phyloP scores from a whole-genome alignment of 2,113 vertebrate genomes.

The Neotoma lepida region DNA sequence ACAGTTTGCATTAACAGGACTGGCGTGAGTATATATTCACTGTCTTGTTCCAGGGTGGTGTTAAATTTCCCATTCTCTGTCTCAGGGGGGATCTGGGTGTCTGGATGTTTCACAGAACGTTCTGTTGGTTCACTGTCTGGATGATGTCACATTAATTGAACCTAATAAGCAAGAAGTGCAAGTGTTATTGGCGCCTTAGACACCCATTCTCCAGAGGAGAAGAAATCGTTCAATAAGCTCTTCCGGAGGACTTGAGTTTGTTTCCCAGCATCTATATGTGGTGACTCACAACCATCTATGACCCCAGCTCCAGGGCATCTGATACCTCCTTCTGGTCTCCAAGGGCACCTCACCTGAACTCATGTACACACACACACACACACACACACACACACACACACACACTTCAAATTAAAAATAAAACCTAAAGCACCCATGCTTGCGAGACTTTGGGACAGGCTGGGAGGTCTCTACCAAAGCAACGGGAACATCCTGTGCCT shows the following conservation, averaged over 20 bases:
- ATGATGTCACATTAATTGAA: neutral
- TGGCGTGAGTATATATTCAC: too few relatives aligned
- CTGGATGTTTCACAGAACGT: neutral
- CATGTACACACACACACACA: neutral
- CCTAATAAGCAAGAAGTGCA: neutral
- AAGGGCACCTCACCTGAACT: neutral
- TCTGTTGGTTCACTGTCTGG: fast-evolving
- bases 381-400: neutral
- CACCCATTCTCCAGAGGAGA: neutral
- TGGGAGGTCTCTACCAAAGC: neutral
- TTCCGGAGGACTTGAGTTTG: neutral
- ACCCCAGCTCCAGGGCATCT: neutral
- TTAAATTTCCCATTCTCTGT: neutral
- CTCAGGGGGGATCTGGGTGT: neutral
- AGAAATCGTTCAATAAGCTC: neutral
- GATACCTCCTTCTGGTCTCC: neutral
- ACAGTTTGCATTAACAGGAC: neutral
- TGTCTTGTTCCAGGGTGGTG: neutral
- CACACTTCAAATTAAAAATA: neutral
- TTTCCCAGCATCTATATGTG: neutral
- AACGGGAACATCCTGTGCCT: neutral
- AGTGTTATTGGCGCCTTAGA: neutral
- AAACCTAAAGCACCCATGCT: neutral
- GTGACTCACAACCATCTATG: neutral
- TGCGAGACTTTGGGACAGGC: neutral